Base-by-base conservation (phyloP, 1,140 invertebrate species). In the Wasmannia auropunctata region DNA sequence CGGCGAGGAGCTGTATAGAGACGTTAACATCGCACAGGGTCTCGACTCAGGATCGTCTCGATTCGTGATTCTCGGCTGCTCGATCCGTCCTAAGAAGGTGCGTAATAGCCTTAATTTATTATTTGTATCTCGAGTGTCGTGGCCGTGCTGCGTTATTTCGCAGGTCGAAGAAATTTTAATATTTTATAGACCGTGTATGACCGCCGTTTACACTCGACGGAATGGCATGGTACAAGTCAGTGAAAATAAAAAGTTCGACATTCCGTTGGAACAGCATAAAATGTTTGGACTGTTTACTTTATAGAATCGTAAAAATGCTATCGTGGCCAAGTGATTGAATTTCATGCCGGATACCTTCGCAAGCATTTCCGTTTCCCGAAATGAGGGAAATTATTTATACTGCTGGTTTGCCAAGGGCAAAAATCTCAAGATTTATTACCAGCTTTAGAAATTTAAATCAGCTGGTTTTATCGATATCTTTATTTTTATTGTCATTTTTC, bases 141-240 rank as follows among this genome's bases (percentile, higher is more conserved):
- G 22, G 34, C 16, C 14, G 8, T 22, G 5, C 25, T 51, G 63
- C 22, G 31, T 74, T 74, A 11, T 74, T 43, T 74, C 14, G 54
- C 19, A 67, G 63, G 67, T 83, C 79, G 40, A 83, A 72, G 49
- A 25, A 22, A 72, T 60, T 31, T 58, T 83, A 56, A 83, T 83
- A 74, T 60, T 83, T 83, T 11, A 83, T 46, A 28, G 34, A 31
- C 25, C 10, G 46, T 37, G 16, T 34, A 43, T 25, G 14, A 79
- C 3, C 22, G 31, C 10, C 7, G 31, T 31, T 72, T 22, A 25
- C 37, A n/a, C 40, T 77, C 16, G 11, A 19, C 28, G 56, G 28
- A 79, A 51, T 25, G 19, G 40, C n/a, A 40, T 43, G 28, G 43
- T 2, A 25, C 46, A 40, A 81, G 65, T n/a, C 34, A 22, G 16